phyloP scores from a whole-genome alignment of 2,888 invertebrate species.

The Coenonympha arcania region DNA sequence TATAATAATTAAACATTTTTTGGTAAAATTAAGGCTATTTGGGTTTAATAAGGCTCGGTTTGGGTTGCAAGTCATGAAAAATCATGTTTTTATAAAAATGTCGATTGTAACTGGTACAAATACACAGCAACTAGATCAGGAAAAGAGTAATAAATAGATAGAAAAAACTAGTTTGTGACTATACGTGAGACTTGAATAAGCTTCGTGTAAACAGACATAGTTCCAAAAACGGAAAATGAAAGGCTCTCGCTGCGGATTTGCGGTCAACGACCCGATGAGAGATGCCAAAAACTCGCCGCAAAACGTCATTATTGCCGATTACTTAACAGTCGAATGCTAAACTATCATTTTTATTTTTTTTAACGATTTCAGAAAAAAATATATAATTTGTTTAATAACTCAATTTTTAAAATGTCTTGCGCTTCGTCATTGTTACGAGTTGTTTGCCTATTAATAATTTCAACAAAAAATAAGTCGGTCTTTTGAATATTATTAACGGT shows the following conservation, averaged over 20 bases:
- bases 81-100: too few species aligned
- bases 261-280: slow-evolving; percentile 26
- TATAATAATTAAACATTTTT: too few species aligned
- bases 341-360: slow-evolving; percentile 8
- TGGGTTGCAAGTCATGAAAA: too few species aligned
- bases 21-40: too few species aligned
- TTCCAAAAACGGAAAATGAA: slow-evolving; percentile 29
- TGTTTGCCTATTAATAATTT: background rate
- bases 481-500: background rate
- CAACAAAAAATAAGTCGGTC: background rate
- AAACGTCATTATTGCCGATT: slow-evolving; percentile 26
- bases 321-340: slow-evolving; percentile 25
- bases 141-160: too few species aligned
- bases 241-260: slow-evolving; percentile 24
- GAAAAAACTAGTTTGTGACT: slow-evolving; percentile 20
- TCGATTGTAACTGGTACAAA: too few species aligned
- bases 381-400: too few species aligned
- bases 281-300: slow-evolving; percentile 25
- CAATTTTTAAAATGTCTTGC: background rate
- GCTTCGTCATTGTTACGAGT: background rate
- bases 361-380: too few species aligned
- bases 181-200: slow-evolving; percentile 16
- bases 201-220: slow-evolving; percentile 18
- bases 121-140: slow-evolving; percentile 9
- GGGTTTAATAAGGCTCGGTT: too few species aligned